phyloP scores from a whole-genome alignment of 2,113 vertebrate species.

The Clinocottus analis region DNA sequence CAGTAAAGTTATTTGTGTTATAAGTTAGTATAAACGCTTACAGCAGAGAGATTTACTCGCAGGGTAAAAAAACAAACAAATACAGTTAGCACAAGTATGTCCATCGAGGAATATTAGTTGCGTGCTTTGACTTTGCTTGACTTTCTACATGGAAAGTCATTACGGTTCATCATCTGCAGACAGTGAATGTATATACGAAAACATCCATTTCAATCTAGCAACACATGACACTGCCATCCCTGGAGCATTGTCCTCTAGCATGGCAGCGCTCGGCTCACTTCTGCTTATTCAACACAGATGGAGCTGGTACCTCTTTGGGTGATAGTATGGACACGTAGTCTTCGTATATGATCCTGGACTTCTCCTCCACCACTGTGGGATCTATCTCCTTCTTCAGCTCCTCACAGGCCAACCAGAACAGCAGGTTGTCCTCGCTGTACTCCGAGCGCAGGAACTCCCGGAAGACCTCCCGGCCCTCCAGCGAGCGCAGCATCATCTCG shows the following conservation, averaged over 20 bases:
- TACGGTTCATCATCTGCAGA: neutral
- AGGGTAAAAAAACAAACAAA: too few species aligned
- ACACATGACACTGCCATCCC: neutral
- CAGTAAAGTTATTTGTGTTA: too few species aligned
- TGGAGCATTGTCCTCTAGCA: neutral
- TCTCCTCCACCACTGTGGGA: conserved; percentile 90
- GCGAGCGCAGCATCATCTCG: conserved; percentile 96
- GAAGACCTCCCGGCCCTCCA: conserved; percentile 94
- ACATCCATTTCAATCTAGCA: neutral
- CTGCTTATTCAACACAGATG: neutral
- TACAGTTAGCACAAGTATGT: too few species aligned
- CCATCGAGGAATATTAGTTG: too few species aligned
- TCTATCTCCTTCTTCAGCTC: conserved; percentile 94
- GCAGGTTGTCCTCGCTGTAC: conserved; percentile 98
- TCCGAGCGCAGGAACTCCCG: conserved; percentile 96
- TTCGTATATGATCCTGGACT: conserved; percentile 96
- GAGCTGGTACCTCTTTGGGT: conserved; percentile 92
- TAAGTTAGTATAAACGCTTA: too few species aligned
- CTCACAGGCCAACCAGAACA: conserved; percentile 98
- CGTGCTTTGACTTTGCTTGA: too few species aligned
- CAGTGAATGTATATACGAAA: neutral
- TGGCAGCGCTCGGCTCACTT: neutral
- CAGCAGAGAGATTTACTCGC: too few species aligned
- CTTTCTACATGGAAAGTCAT: neutral
- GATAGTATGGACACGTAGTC: conserved; percentile 99